Evolutionary conservation across 1,140 invertebrate species (phyloP).

Genomic region (Cherax quadricarinatus): DNA sequence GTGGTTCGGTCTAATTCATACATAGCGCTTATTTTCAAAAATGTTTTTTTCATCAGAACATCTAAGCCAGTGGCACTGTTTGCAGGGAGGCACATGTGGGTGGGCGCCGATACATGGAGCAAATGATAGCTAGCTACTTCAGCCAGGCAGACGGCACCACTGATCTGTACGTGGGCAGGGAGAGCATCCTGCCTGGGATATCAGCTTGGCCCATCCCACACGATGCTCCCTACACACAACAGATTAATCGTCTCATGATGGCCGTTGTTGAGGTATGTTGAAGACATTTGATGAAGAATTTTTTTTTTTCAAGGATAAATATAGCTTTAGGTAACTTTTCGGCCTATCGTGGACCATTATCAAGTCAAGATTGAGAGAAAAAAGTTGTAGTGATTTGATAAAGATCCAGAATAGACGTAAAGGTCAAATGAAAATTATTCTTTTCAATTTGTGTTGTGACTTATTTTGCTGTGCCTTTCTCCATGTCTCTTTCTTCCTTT

Average conservation of each 20-base stretch:
- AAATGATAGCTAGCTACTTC: constrained; percentile 32
- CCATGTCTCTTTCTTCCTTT: no score
- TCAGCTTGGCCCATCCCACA: constrained; percentile 52
- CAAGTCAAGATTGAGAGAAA: not conserved
- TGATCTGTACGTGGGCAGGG: constrained; percentile 38
- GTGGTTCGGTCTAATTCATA: no score
- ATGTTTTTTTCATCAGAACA: no score
- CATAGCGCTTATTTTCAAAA: no score
- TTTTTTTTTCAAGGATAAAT: not conserved
- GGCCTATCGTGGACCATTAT: no score
- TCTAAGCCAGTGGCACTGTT: no score
- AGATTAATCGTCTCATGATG: constrained; percentile 26
- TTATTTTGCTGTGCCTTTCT: no score
- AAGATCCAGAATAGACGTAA: no score
- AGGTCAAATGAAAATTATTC: not conserved
- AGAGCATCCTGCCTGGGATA: constrained; percentile 38
- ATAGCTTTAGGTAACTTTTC: not conserved
- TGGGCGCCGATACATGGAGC: constrained; percentile 39
- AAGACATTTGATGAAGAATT: no score
- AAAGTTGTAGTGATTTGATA: not conserved
- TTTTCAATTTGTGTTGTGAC: no score
- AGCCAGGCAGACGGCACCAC: constrained; percentile 4
- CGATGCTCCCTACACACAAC: constrained; percentile 32
- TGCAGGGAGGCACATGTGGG: constrained; percentile 30
- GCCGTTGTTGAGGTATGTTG: constrained; percentile 35